Evolutionary conservation across 92 coral and sea anemone genomes (phyloP).

Genomic region (Parazoanthus atlanticus): DNA sequence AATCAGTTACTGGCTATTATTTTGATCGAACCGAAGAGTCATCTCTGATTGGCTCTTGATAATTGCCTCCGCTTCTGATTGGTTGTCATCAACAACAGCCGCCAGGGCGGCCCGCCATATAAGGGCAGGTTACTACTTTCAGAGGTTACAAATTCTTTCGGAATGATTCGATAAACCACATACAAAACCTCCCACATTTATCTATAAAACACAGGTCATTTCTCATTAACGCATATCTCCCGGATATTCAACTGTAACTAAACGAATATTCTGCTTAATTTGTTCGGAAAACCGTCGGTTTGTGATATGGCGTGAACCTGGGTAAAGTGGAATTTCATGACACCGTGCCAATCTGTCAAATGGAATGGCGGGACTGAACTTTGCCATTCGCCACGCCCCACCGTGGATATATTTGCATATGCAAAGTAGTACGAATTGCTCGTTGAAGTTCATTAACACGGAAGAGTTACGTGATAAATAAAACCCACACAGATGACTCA

Average conservation of each 20-base stretch:
- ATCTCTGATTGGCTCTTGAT: constrained; percentile 80
- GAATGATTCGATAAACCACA: constrained; percentile 77
- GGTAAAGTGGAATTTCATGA: constrained; percentile 30
- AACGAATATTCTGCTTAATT: background rate
- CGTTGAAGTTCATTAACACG: constrained; percentile 41
- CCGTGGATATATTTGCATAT: constrained; percentile 24
- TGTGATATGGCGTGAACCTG: background rate
- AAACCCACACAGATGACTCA: constrained; percentile 56
- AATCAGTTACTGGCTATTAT: constrained; percentile 98
- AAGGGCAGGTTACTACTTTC: constrained; percentile 99
- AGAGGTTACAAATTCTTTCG: constrained; percentile 94
- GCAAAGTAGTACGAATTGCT: constrained; percentile 23
- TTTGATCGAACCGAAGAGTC: constrained; percentile 77
- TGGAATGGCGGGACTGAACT: constrained; percentile 43
- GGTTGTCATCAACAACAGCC: constrained; percentile 95
- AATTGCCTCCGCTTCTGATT: constrained; percentile 75
- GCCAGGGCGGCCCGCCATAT: constrained; percentile 83
- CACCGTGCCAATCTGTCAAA: constrained; percentile 29
- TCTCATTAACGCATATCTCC: background rate
- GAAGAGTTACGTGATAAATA: constrained; percentile 48
- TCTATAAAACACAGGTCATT: constrained; percentile 23
- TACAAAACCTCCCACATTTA: constrained; percentile 51
- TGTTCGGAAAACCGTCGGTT: background rate
- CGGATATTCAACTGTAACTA: background rate
- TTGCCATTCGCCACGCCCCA: constrained; percentile 39